Base-by-base conservation (phyloP, 2,888 invertebrate genomes). In the Dryobotodes eremita region DNA sequence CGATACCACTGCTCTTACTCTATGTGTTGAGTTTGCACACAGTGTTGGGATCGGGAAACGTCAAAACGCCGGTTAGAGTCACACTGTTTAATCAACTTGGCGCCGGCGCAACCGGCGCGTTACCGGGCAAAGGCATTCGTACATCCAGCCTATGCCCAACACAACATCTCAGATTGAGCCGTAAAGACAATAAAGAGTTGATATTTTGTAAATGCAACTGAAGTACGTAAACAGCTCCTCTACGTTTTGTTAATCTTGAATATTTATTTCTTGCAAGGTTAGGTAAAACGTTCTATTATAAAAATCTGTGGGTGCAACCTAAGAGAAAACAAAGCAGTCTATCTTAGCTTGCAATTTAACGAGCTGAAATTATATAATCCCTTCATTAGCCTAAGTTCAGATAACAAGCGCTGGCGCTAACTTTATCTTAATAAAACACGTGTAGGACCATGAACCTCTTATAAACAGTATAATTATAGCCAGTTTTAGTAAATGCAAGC, bases 261-360 rank as follows among this genome's bases (percentile, higher is more conserved):
- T 69, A 36, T 68, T 50, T 50, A n/a, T n/a, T 46, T 3, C 23
- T 26, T 8, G 23, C 11, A 59, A 48, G 26, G 20, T 46, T 36
- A n/a, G 13, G 15, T 50, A 17, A n/a, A 36, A 31, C 0, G 6
- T n/a, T 26, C 3, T 10, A 15, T 17, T 36, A 36, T 53, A 62
- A 70, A 59, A 15, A 71, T n/a, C 17, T 61, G 17, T 57, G 0
- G 13, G 23, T 20, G 26, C 31, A 55, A n/a, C 6, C 6, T 23
- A 46, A 57, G 17, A 80, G 46, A 36, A 53, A 68, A 74, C 11
- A 75, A 57, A 20, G 23, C 15, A 31, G 50, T 59, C 36, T 61
- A 20, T 48, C 20, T n/a, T 20, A 36, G 48, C 46, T 83, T 68
- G 48, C 61, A 71, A n/a, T 66, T 79, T 71, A 79, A 84, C 36